Percentiles rank a stretch among this genome's conserved stretches.
Conservation (phyloP, 2,888 invertebrate species). For the Lasioglossum malachurum region DNA sequence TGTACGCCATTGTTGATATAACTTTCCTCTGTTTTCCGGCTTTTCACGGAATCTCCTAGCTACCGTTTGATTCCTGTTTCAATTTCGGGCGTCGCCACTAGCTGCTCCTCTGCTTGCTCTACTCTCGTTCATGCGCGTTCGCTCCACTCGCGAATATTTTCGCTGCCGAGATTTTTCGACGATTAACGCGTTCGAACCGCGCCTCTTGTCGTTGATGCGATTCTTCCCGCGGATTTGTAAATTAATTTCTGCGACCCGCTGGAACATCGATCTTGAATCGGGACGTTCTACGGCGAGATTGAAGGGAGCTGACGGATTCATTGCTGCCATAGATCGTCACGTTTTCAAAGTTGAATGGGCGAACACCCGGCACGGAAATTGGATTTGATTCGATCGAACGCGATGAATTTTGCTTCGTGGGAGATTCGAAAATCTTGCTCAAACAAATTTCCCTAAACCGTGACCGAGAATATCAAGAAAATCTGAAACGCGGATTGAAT, state of each 20-base stretch:
- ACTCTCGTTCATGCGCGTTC: too few species aligned
- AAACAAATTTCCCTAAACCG: too few species aligned
- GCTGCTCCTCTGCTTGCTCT: too few species aligned
- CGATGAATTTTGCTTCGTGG: background rate
- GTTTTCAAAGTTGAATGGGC: background rate
- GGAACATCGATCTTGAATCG: background rate
- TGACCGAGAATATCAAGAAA: too few species aligned
- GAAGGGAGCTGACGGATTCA: background rate
- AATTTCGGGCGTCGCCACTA: background rate
- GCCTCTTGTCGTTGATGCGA: background rate
- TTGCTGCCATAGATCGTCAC: background rate
- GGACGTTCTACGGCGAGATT: background rate
- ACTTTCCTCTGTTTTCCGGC: background rate
- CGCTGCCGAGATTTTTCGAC: too few species aligned
- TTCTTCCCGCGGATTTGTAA: background rate
- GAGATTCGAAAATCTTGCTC: too few species aligned
- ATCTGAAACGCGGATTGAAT: too few species aligned
- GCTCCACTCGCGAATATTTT: too few species aligned
- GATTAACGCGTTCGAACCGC: background rate
- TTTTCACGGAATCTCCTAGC: background rate
- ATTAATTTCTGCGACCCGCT: background rate
- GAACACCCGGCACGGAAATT: background rate
- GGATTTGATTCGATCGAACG: background rate
- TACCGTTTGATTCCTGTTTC: background rate
- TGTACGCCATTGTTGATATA: conserved; percentile 2